phyloP scores from a whole-genome alignment of 2,113 vertebrate genomes.

The Protobothrops flavoviridis region DNA sequence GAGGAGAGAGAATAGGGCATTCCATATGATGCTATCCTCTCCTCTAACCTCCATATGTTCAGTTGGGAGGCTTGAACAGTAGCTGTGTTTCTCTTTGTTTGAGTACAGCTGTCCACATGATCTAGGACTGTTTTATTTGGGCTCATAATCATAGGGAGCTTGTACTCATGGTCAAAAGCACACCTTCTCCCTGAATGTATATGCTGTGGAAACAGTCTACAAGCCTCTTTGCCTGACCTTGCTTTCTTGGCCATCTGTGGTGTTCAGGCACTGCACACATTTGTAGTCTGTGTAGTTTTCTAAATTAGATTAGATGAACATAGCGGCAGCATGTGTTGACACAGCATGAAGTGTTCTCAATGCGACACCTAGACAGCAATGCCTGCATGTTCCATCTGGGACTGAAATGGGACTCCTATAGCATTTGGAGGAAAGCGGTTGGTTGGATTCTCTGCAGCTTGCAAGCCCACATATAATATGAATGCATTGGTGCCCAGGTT shows the following conservation, averaged over 20 bases:
- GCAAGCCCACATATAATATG: background rate
- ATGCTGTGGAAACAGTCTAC: background rate
- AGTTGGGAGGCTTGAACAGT: background rate
- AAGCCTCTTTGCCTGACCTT: background rate
- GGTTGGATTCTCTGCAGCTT: background rate
- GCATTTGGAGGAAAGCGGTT: background rate
- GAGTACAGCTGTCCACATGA: background rate
- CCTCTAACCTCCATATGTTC: background rate
- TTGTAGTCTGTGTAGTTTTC: background rate
- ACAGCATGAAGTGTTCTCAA: background rate
- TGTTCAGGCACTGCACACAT: background rate
- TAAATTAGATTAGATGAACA: background rate
- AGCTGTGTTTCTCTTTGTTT: background rate
- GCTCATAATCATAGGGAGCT: background rate
- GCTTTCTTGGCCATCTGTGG: background rate
- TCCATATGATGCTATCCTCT: background rate
- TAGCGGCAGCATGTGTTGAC: background rate
- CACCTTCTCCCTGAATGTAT: background rate
- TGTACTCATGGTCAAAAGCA: background rate
- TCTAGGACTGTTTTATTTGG: background rate
- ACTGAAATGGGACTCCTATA: background rate
- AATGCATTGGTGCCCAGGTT: background rate
- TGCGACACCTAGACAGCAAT: background rate
- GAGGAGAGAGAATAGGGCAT: background rate
- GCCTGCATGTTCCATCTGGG: background rate